Evolutionary conservation across 1,140 invertebrate genomes (phyloP).

Genomic region (Gryllus bimaculatus): DNA sequence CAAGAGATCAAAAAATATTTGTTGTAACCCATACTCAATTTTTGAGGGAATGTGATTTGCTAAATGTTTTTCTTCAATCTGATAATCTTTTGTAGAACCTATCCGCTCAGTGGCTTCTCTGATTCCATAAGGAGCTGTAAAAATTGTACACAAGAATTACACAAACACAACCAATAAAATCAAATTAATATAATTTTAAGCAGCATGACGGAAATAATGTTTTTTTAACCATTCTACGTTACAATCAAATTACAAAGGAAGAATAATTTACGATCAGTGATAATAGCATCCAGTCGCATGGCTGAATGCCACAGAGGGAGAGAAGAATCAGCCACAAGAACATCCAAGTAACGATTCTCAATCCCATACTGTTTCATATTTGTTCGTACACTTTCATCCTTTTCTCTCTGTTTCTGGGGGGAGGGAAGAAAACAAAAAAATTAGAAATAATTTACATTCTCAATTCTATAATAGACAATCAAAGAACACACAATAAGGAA

Average conservation of each 20-base stretch:
- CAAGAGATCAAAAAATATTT: constrained; percentile 76
- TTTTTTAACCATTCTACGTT: too few relatives aligned
- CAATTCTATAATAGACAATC: too few relatives aligned
- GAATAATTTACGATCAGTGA: constrained; percentile 82
- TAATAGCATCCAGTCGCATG: constrained; percentile 71
- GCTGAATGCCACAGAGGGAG: constrained; percentile 62
- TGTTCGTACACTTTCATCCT: constrained; percentile 72
- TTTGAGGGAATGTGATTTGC: constrained; percentile 74
- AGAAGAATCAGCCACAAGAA: constrained; percentile 83
- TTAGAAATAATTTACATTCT: neutral
- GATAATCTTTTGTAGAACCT: constrained; percentile 49
- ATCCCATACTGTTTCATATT: constrained; percentile 84
- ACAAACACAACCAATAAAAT: neutral
- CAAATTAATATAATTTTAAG: neutral
- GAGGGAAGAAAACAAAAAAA: neutral
- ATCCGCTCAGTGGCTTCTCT: constrained; percentile 81
- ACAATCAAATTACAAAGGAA: too few relatives aligned
- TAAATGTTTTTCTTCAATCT: constrained; percentile 50
- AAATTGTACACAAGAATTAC: neutral
- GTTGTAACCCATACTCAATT: constrained; percentile 68
- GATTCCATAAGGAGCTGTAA: constrained; percentile 88
- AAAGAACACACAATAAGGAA: too few relatives aligned
- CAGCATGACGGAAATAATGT: too few relatives aligned
- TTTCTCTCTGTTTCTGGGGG: constrained; percentile 48
- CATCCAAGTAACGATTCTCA: constrained; percentile 68